Evolutionary conservation across 1,140 invertebrate species (phyloP).

Genomic region (Phymorhynchus buccinoides): DNA sequence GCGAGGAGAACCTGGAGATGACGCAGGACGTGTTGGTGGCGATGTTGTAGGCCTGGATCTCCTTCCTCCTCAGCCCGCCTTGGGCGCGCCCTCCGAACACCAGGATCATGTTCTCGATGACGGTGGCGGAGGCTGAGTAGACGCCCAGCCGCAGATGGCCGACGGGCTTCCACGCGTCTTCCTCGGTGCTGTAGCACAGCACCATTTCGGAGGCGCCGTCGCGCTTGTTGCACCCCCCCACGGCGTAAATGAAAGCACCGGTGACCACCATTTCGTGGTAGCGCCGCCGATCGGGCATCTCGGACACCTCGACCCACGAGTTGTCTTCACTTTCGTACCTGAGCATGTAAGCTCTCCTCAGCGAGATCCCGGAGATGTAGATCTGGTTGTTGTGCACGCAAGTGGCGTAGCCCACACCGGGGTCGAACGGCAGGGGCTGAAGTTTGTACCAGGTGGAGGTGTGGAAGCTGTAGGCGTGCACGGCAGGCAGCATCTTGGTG

Average conservation of each 20-base stretch:
- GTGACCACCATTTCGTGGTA: constrained; percentile 57
- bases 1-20: constrained; percentile 44
- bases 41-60: constrained; percentile 55
- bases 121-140: constrained; percentile 53
- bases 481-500: constrained; percentile 46
- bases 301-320: constrained; percentile 46
- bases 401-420: constrained; percentile 57
- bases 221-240: constrained; percentile 56
- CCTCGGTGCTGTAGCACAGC: constrained; percentile 44
- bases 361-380: constrained; percentile 55
- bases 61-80: constrained; percentile 42
- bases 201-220: constrained; percentile 51
- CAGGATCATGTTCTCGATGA: constrained; percentile 51
- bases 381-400: constrained; percentile 53
- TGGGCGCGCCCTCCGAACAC: constrained; percentile 57
- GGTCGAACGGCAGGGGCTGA: constrained; percentile 51
- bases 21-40: constrained; percentile 45
- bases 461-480: constrained; percentile 51
- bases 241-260: constrained; percentile 49
- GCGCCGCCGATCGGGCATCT: constrained; percentile 53
- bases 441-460: constrained; percentile 49
- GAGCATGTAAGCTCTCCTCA: constrained; percentile 47
- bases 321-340: constrained; percentile 50
- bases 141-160: constrained; percentile 52
- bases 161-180: constrained; percentile 49